Evolutionary conservation across 1,140 invertebrate genomes (phyloP).

Genomic region (Acromyrmex charruanus): DNA sequence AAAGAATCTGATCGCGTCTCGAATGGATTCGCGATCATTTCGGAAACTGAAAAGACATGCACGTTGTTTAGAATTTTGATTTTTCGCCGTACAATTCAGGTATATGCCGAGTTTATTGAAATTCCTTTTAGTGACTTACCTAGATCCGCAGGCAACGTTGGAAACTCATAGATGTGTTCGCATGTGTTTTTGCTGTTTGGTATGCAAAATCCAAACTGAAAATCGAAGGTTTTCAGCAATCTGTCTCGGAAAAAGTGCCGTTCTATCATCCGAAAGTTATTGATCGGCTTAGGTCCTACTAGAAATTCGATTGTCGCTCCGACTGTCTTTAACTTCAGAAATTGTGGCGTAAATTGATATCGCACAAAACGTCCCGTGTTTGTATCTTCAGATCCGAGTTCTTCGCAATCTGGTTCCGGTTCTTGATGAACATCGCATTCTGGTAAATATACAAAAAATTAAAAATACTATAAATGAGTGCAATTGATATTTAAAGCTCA

Average conservation of each 20-base stretch:
- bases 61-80: constrained; percentile 17
- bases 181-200: constrained; percentile 99
- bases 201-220: constrained; percentile 99
- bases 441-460: constrained; percentile 54
- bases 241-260: constrained; percentile 98
- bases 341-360: constrained; percentile 98
- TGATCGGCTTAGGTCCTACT: constrained; percentile 96
- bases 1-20: constrained; percentile 99
- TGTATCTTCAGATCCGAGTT: constrained; percentile 91
- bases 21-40: constrained; percentile 98
- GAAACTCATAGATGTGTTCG: constrained; percentile 99
- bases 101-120: not conserved
- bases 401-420: constrained; percentile 86
- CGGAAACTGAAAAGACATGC: constrained; percentile 92
- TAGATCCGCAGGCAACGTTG: constrained; percentile 93
- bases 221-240: constrained; percentile 99
- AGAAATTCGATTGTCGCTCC: constrained; percentile 99
- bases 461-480: not conserved
- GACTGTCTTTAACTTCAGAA: constrained; percentile 97
- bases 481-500: not conserved
- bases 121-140: constrained; percentile 88
- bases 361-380: constrained; percentile 98
- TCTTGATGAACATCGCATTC: constrained; percentile 83
- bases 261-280: constrained; percentile 99
- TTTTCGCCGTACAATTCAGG: not conserved